phyloP scores from a whole-genome alignment of 2,113 vertebrate genomes.

The Eonycteris spelaea region DNA sequence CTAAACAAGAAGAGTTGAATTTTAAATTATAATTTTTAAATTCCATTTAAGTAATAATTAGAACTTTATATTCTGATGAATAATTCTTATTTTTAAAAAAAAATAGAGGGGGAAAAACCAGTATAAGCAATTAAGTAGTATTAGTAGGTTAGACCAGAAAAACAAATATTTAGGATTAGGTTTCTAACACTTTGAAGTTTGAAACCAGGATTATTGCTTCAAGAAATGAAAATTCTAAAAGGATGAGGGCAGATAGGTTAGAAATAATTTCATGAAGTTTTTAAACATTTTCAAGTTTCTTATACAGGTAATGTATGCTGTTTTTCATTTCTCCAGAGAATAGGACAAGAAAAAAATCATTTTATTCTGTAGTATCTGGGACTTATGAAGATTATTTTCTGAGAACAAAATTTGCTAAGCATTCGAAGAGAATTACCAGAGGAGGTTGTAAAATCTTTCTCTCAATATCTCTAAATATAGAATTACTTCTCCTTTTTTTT shows the following conservation, averaged over 20 bases:
- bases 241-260: not conserved
- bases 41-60: conserved; percentile 3
- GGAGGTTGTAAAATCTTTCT: not conserved
- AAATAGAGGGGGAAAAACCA: not conserved
- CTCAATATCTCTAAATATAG: not conserved
- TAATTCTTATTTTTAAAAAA: conserved; percentile 13
- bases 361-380: not conserved
- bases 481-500: not conserved
- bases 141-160: not conserved
- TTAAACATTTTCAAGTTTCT: not conserved
- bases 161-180: not conserved
- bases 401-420: conserved; percentile 17
- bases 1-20: not conserved
- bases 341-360: not conserved
- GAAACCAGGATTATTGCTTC: not conserved
- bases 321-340: not conserved
- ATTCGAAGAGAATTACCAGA: conserved; percentile 1
- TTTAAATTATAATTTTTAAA: not conserved
- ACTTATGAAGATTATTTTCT: conserved; percentile 29
- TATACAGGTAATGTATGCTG: not conserved
- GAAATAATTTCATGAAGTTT: not conserved
- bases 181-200: conserved; percentile 3
- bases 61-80: not conserved
- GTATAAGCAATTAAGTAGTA: not conserved
- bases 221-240: conserved; percentile 29